phyloP scores from a whole-genome alignment of 2,888 invertebrate genomes.

The Palloptera scutellata region DNA sequence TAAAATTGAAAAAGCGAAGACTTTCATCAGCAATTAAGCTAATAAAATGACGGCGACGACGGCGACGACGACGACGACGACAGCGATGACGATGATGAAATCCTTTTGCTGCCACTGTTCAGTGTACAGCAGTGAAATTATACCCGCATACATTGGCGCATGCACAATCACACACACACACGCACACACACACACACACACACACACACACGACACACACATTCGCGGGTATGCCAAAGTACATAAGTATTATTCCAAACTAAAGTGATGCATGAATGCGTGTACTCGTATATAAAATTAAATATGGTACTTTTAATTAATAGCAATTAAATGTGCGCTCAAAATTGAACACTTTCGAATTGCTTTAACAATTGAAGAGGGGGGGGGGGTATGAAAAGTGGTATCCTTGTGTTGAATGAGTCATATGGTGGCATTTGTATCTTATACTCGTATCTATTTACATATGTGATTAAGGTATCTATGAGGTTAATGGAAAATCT shows the following conservation, averaged over 20 bases:
- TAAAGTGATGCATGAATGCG: slow-evolving; percentile 20
- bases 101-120: slow-evolving; percentile 21
- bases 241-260: too few relatives aligned
- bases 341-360: slow-evolving; percentile 14
- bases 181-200: too few relatives aligned
- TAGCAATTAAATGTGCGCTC: slow-evolving; percentile 37
- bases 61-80: slow-evolving; percentile 5
- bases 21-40: slow-evolving; percentile 48
- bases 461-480: neutral
- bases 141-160: too few relatives aligned
- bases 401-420: slow-evolving; percentile 1
- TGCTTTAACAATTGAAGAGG: slow-evolving; percentile 29
- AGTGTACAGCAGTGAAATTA: neutral
- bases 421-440: neutral
- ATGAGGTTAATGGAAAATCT: neutral
- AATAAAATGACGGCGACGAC: slow-evolving; percentile 38
- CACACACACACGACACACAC: too few relatives aligned
- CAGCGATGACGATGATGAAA: neutral
- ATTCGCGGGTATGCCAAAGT: too few relatives aligned
- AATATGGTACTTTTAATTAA: slow-evolving; percentile 42
- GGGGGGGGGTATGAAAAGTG: slow-evolving; percentile 1
- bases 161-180: too few relatives aligned
- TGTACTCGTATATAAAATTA: slow-evolving; percentile 18
- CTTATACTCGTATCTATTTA: neutral
- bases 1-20: slow-evolving; percentile 30